Evolutionary conservation across 2,113 vertebrate species (phyloP), one percentile per base, ranked within the genome.

Genomic region (Bujurquina vittata): DNA sequence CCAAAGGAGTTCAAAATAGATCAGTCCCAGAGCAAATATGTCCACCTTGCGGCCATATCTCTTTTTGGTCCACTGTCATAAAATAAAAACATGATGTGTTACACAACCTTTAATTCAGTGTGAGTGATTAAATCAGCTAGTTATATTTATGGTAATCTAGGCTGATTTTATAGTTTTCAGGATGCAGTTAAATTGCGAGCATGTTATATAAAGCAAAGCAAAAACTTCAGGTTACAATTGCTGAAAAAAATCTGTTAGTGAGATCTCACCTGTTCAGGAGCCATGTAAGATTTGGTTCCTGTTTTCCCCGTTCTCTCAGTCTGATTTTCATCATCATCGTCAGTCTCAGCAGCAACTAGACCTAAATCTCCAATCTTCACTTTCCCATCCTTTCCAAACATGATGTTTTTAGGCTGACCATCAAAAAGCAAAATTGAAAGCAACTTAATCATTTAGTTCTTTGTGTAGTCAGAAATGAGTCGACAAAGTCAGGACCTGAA

Each of bases 331-430:
- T 79, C 85, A 2, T 69, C 12, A 12, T 88, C 83, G 52, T 80
- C 72, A 1, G 63, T 26, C 78, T 88, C 84, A 31, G 84, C 86
- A 56, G 96, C 96, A 78, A 95, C 97, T 31, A 98, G 95, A 74
- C 97, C 97, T 1, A 98, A 98, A 92, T 99, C 97, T 8, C 97
- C 97, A 37, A 99, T 97, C 95, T 98, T 98, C 88, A 97, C 90
- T n/a, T 88, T 60, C 26, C 84, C 80, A 14, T 92, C 86, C 7
- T 0, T 29, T 10, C 96, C 95, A 88, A 98, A 90, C 88, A 98
- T 95, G 92, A 98, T 97, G 90, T 98, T 98, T 73, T 57, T 43
- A 62, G 97, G 97, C 97, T 98, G 83, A 82, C 65, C 11, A 3
- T 4, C 5, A 17, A 20, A 49, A 58, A 81, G 15, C 55, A 31